Percentiles rank a stretch among this genome's conserved stretches.
Evolutionary conservation across 2,113 vertebrate genomes (phyloP).

Genomic region (Xiphorhynchus elegans): DNA sequence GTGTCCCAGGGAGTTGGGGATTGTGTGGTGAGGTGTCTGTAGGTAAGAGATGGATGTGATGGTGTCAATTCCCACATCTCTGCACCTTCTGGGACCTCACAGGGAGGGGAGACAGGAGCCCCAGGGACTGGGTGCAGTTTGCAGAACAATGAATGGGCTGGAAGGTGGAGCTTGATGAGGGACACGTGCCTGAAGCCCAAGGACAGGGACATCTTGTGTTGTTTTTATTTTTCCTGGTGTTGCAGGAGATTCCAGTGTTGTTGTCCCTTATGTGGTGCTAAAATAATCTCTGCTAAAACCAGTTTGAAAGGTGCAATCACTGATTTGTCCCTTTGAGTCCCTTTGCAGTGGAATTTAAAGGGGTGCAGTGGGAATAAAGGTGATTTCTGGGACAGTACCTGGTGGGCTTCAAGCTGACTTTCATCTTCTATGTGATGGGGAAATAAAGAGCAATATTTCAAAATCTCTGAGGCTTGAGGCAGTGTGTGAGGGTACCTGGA

Average conservation of each 20-base stretch:
- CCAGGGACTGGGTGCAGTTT: background rate
- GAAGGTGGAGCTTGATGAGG: background rate
- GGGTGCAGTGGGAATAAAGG: background rate
- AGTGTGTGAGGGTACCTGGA: background rate
- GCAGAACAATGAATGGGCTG: background rate
- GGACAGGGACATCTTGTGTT: background rate
- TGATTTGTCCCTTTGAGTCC: background rate
- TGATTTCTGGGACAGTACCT: background rate
- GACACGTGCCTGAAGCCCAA: background rate
- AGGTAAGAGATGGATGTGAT: background rate
- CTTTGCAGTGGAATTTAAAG: background rate
- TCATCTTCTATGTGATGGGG: background rate
- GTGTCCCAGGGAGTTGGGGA: accelerated
- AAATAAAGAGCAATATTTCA: background rate
- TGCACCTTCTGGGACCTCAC: background rate
- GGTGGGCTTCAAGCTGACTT: background rate
- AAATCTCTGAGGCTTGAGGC: background rate
- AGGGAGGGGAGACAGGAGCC: background rate
- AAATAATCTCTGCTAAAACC: background rate
- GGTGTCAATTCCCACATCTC: background rate
- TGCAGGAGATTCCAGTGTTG: background rate
- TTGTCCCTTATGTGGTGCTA: background rate
- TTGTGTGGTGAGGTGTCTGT: background rate
- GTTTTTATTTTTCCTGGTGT: background rate
- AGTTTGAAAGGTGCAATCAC: background rate